These are phyloP conservation scores for Pycnomerus fuliginosus DNA, from an alignment of 2,888 invertebrate genomes.

Conservation along the genomic window DNA sequence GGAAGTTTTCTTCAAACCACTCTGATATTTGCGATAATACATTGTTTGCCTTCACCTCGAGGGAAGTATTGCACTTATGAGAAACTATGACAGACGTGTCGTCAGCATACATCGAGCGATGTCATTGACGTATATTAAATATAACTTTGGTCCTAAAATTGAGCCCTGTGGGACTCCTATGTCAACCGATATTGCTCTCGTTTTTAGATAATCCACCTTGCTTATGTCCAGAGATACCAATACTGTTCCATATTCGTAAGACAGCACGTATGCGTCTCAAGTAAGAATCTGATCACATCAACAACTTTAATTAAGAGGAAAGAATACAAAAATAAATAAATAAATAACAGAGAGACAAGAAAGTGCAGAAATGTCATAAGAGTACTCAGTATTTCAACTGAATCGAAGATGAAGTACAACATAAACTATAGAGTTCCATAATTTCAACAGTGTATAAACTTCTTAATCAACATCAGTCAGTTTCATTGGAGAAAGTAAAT, in stretches of 20 bases:
- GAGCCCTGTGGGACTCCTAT: background rate
- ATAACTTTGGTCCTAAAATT: background rate
- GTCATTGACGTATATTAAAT: no score
- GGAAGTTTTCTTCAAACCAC: no score
- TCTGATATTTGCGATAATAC: background rate
- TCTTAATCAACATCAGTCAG: background rate
- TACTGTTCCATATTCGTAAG: no score
- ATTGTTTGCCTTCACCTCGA: background rate
- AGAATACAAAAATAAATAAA: slow-evolving; percentile 18
- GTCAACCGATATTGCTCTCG: no score
- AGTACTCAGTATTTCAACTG: no score
- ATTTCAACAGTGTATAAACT: background rate
- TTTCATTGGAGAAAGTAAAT: slow-evolving; percentile 27
- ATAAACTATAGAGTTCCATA: no score
- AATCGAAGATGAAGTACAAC: no score
- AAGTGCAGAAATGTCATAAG: no score
- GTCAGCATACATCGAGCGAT: background rate
- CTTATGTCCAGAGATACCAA: background rate
- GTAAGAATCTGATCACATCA: slow-evolving; percentile 4
- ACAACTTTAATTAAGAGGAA: slow-evolving; percentile 8
- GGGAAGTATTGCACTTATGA: background rate
- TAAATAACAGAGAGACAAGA: no score
- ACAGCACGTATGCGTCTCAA: background rate
- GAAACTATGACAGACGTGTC: slow-evolving; percentile 1
- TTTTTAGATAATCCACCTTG: background rate